phyloP scores from a whole-genome alignment of 2,888 invertebrate species.

The Punctoribates punctum region DNA sequence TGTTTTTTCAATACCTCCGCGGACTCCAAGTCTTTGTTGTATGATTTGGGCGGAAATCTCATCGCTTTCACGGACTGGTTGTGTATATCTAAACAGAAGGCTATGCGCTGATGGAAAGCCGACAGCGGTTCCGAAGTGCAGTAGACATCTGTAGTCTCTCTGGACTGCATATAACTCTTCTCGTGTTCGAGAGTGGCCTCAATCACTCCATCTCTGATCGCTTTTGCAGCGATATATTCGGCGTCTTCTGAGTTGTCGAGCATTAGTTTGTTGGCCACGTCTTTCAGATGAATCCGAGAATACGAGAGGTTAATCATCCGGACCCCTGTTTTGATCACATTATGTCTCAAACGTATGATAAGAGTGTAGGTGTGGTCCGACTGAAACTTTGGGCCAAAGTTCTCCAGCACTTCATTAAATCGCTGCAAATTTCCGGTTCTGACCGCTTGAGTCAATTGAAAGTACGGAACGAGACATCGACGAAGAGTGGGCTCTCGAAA shows the following conservation, averaged over 20 bases:
- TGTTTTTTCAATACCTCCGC: conserved; percentile 64
- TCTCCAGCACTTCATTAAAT: conserved; percentile 87
- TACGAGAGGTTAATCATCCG: conserved; percentile 93
- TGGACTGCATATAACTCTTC: conserved; percentile 93
- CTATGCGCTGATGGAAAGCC: conserved; percentile 93
- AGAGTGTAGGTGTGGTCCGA: conserved; percentile 92
- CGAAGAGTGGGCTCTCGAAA: conserved; percentile 87
- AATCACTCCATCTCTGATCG: conserved; percentile 96
- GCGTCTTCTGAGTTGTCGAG: conserved; percentile 91
- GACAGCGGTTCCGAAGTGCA: conserved; percentile 92
- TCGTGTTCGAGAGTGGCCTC: conserved; percentile 95
- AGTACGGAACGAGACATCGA: conserved; percentile 86
- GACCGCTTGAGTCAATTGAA: conserved; percentile 91
- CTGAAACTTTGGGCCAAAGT: conserved; percentile 85
- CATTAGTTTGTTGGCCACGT: conserved; percentile 88
- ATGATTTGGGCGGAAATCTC: conserved; percentile 98
- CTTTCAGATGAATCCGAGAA: conserved; percentile 88
- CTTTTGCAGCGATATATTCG: conserved; percentile 97
- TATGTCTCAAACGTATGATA: conserved; percentile 90
- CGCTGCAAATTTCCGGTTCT: conserved; percentile 88
- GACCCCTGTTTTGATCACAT: conserved; percentile 97
- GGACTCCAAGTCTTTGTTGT: conserved; percentile 95
- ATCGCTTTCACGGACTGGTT: conserved; percentile 98
- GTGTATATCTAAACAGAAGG: conserved; percentile 94
- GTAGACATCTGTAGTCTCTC: conserved; percentile 94